phyloP scores from a whole-genome alignment of 2,888 invertebrate species.

The Nomada flava region DNA sequence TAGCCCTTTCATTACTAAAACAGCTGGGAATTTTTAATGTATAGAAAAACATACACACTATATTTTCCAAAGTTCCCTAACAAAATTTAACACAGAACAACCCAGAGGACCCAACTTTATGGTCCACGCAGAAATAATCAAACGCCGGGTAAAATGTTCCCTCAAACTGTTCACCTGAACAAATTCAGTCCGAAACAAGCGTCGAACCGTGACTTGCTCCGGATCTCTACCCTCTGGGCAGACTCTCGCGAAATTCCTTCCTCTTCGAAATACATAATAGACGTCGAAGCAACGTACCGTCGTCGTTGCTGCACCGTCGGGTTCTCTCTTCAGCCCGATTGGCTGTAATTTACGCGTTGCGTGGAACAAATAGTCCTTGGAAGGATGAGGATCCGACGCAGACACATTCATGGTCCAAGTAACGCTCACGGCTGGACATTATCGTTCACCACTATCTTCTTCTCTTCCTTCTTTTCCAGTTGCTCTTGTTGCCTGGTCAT shows the following conservation, averaged over 20 bases:
- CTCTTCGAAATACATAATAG: constrained; percentile 61
- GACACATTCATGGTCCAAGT: constrained; percentile 63
- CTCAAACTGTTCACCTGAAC: constrained; percentile 18
- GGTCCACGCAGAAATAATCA: constrained; percentile 9
- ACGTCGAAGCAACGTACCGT: constrained; percentile 47
- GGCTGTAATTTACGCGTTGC: constrained; percentile 76
- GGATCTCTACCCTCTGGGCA: constrained; percentile 55
- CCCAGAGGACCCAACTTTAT: background rate
- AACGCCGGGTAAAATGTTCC: background rate
- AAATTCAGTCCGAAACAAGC: constrained; percentile 34
- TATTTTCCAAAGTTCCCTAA: too few species aligned
- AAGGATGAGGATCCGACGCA: constrained; percentile 65
- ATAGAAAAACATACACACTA: too few species aligned
- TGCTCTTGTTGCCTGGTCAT: background rate
- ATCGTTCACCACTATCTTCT: constrained; percentile 65
- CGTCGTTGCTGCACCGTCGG: constrained; percentile 46
- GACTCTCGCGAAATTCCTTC: constrained; percentile 57
- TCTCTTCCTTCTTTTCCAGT: constrained; percentile 14
- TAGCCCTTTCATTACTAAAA: too few species aligned
- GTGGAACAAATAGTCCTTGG: constrained; percentile 72
- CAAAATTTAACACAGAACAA: background rate
- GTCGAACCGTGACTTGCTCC: constrained; percentile 60
- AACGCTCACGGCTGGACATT: constrained; percentile 71
- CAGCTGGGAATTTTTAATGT: too few species aligned
- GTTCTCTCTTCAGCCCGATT: constrained; percentile 55